phyloP scores from a whole-genome alignment of 2,113 vertebrate species.

The Colistium nudipinnis region DNA sequence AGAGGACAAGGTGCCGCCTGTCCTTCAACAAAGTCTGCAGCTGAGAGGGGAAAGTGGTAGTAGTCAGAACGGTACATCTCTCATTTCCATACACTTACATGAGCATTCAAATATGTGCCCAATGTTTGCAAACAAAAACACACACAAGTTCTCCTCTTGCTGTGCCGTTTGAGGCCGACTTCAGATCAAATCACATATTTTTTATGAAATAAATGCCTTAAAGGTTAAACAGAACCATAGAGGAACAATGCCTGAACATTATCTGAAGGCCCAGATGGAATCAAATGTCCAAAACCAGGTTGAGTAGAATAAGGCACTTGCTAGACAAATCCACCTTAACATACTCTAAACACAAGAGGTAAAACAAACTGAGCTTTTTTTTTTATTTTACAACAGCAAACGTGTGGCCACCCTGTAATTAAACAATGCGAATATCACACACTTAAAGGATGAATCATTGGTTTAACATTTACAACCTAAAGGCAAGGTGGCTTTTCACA shows the following conservation, averaged over 20 bases:
- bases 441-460: conserved; percentile 9
- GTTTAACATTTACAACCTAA: conserved; percentile 20
- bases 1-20: background rate
- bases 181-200: background rate
- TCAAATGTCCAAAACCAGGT: conserved; percentile 31
- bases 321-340: conserved; percentile 55
- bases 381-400: conserved; percentile 52
- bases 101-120: background rate
- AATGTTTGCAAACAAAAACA: conserved; percentile 41
- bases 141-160: conserved; percentile 2
- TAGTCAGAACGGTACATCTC: conserved; percentile 22
- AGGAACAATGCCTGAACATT: conserved; percentile 4
- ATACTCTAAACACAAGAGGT: conserved; percentile 35
- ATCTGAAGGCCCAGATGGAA: conserved; percentile 32
- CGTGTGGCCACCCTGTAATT: conserved; percentile 9
- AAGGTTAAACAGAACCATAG: too few relatives aligned
- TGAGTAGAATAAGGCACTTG: conserved; percentile 75
- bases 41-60: too few relatives aligned
- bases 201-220: conserved; percentile 8
- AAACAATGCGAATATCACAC: conserved; percentile 13
- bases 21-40: background rate
- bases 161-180: conserved; percentile 5
- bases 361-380: conserved; percentile 41
- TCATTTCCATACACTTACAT: conserved; percentile 1
- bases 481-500: conserved; percentile 2